phyloP scores from a whole-genome alignment of 2,888 invertebrate species.

The Icerya purchasi region DNA sequence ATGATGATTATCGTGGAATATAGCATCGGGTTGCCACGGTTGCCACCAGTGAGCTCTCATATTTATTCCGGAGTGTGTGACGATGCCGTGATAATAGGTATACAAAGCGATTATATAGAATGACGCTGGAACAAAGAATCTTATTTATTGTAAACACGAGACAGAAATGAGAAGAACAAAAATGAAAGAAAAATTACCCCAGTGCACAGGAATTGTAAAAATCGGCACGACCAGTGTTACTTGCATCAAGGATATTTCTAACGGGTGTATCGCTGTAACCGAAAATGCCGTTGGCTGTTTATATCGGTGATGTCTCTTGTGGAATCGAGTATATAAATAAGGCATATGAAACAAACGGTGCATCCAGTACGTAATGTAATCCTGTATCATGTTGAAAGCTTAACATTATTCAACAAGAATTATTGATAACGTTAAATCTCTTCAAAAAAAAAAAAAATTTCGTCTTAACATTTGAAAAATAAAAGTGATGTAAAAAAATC shows the following conservation, averaged over 20 bases:
- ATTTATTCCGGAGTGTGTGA: conserved; percentile 52
- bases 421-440: too few relatives aligned
- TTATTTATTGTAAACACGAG: not conserved
- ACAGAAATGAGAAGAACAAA: not conserved
- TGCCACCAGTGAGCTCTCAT: conserved; percentile 54
- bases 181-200: conserved; percentile 36
- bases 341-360: conserved; percentile 46
- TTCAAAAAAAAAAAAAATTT: too few relatives aligned
- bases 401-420: too few relatives aligned
- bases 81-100: conserved; percentile 48
- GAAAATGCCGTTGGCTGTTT: conserved; percentile 56
- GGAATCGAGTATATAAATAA: conserved; percentile 44
- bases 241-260: conserved; percentile 44
- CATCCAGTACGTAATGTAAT: conserved; percentile 42
- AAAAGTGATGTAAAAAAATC: too few relatives aligned
- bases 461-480: too few relatives aligned
- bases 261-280: conserved; percentile 49
- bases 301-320: conserved; percentile 52
- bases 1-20: conserved; percentile 56
- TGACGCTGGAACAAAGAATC: conserved; percentile 5
- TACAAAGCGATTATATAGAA: conserved; percentile 26
- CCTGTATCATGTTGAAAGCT: conserved; percentile 23
- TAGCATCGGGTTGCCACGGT: conserved; percentile 50
- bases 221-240: conserved; percentile 36
- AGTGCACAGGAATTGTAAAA: conserved; percentile 40